phyloP scores from a whole-genome alignment of 2,113 vertebrate genomes.

The Cathartes aura region DNA sequence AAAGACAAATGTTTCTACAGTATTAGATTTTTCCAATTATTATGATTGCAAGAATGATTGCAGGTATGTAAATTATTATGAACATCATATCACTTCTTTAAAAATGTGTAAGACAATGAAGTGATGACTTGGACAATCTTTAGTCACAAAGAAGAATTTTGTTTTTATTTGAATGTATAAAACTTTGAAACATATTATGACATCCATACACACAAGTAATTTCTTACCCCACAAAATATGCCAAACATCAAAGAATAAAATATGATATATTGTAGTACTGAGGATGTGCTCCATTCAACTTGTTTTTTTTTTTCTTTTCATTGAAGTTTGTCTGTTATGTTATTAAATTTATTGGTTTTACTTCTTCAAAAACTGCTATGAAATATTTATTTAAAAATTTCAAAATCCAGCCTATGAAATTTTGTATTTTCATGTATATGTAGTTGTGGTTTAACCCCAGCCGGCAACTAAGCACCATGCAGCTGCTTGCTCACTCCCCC shows the following conservation, averaged over 20 bases:
- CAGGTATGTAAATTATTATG: not conserved
- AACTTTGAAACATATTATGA: not conserved
- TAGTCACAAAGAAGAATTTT: not conserved
- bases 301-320: not conserved
- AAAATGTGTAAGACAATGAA: not conserved
- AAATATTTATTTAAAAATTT: not conserved
- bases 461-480: no score
- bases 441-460: not conserved
- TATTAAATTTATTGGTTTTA: not conserved
- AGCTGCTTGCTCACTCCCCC: no score
- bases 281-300: not conserved
- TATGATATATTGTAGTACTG: not conserved
- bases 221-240: not conserved
- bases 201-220: fast-evolving
- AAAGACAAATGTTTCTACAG: not conserved
- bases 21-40: not conserved
- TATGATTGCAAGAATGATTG: not conserved
- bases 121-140: not conserved
- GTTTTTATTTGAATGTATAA: not conserved
- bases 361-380: not conserved
- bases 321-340: not conserved
- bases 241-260: not conserved
- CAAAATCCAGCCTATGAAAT: not conserved
- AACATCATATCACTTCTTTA: not conserved
- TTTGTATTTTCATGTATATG: not conserved